phyloP scores from a whole-genome alignment of 2,113 vertebrate species.

The Thunnus maccoyii region DNA sequence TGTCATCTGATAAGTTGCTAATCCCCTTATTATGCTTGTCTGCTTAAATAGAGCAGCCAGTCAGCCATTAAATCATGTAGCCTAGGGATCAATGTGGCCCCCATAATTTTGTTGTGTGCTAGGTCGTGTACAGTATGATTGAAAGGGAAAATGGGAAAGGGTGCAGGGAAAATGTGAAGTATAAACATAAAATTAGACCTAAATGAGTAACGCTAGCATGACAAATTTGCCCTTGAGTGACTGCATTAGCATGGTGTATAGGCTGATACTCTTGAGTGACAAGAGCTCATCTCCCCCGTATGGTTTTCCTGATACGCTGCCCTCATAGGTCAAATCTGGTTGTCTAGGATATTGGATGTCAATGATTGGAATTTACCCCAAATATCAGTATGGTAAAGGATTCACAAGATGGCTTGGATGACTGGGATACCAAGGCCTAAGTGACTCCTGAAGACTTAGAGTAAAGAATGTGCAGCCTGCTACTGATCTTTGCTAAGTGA shows the following conservation, averaged over 20 bases:
- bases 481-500: conserved; percentile 79
- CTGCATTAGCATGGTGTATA: conserved; percentile 39
- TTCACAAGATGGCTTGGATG: conserved; percentile 71
- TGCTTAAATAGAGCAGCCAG: conserved; percentile 74
- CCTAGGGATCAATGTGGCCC: conserved; percentile 67
- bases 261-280: conserved; percentile 68
- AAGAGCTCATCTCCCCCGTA: conserved; percentile 59
- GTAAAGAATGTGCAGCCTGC: conserved; percentile 73
- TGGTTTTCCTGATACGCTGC: conserved; percentile 61
- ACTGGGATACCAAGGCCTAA: conserved; percentile 75
- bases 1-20: conserved; percentile 78
- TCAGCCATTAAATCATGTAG: conserved; percentile 75
- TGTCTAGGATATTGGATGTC: conserved; percentile 68
- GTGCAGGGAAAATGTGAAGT: conserved; percentile 6
- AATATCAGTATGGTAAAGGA: conserved; percentile 69
- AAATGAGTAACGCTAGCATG: conserved; percentile 34
- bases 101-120: conserved; percentile 36
- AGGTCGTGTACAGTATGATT: conserved; percentile 20
- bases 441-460: conserved; percentile 68
- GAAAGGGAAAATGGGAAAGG: conserved; percentile 17
- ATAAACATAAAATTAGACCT: conserved; percentile 31
- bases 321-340: conserved; percentile 77
- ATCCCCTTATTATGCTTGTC: conserved; percentile 77
- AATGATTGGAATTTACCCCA: conserved; percentile 78
- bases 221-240: conserved; percentile 50